Evolutionary conservation across 2,888 invertebrate species (phyloP), one percentile per base, ranked within the genome.

Genomic region (Caenorhabditis sinica): DNA sequence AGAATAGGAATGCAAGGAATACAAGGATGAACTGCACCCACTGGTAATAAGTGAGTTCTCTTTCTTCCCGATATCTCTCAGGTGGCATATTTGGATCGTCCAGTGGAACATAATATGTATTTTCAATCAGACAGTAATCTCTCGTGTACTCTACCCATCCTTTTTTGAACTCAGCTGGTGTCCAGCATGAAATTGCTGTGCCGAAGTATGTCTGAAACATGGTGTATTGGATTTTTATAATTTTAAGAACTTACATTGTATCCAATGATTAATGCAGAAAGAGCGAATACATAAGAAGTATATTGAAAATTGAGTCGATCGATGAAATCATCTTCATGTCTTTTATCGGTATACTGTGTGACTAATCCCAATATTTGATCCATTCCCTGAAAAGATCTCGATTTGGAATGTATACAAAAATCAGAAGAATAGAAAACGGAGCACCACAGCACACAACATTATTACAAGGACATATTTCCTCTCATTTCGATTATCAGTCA

Each of bases 71-170:
- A 28, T 79, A 76, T 3, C 73, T 53, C n/a, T 71, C 56, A 1
- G 81, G 58, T 11, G 90, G 89, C 83, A 89, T 85, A 17, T 81
- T 65, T 11, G 89, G 88, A 61, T 90, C 89, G 28, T 89, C 89
- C 8, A 88, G 40, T n/a, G 91, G 85, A 33, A 91, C 82, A 73
- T 89, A 92, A 82, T 94, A 94, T 17, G 94, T 94, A 90, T 93
- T 94, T 76, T 93, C 93, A 49, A 94, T 93, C 92, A 94, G 93
- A 89, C 94, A 94, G 69, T 94, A 94, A 90, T 94, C 93, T 87
- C 93, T 93, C 51, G 94, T 93, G 90, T 94, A 94, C 85, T 94
- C 93, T 76, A 93, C 93, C 93, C 94, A 94, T 75, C 93, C 93
- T 53, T 53, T 74, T 11, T 81, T 76, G 85, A 92, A 92, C 83